Conservation (phyloP, 2,797 vertebrate genomes). For the Psittacula echo region DNA sequence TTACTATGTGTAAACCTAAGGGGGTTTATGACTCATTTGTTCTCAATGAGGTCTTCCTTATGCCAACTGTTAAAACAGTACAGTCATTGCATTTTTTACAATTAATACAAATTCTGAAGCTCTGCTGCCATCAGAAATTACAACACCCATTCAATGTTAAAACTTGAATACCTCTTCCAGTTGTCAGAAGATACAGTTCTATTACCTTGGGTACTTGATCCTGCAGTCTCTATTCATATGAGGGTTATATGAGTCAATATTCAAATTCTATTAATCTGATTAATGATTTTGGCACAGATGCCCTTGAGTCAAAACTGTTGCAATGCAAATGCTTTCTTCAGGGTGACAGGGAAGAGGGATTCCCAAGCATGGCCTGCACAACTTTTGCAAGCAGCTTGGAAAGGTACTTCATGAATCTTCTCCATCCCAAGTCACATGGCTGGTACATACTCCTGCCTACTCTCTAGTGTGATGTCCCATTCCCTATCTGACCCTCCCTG, state of each 20-base stretch:
- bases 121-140: neutral
- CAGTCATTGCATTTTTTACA: conserved; percentile 34
- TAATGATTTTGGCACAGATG: neutral
- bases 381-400: neutral
- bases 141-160: conserved; percentile 18
- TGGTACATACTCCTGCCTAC: neutral
- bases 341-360: neutral
- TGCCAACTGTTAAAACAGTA: conserved; percentile 37
- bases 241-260: neutral
- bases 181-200: neutral
- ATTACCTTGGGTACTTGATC: neutral
- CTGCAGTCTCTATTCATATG: neutral
- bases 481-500: neutral
- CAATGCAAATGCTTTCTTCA: neutral
- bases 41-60: conserved; percentile 23
- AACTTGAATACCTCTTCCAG: conserved; percentile 5
- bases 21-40: conserved; percentile 60
- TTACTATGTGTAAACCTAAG: conserved; percentile 44
- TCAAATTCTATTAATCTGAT: neutral
- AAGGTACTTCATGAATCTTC: neutral
- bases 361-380: neutral
- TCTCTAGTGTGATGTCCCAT: accelerated
- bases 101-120: conserved; percentile 32
- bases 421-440: neutral
- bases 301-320: conserved; percentile 3